Conservation (phyloP, 2,113 vertebrate genomes). For the Dromaius novaehollandiae region DNA sequence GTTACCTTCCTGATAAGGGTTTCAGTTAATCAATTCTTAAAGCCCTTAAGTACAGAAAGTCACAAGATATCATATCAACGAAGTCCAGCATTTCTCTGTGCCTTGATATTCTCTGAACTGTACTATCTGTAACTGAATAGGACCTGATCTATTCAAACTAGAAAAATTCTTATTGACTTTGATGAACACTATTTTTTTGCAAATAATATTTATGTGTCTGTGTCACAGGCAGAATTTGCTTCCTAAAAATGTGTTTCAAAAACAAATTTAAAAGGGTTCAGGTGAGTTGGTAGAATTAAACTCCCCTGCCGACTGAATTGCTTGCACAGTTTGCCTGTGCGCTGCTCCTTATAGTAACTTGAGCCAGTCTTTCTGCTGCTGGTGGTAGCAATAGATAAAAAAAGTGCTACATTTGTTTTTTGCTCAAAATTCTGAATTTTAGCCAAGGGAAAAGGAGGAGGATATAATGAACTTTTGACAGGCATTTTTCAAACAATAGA, state of each 20-base stretch:
- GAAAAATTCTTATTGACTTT: neutral
- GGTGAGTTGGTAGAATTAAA: constrained; percentile 24
- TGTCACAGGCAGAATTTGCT: neutral
- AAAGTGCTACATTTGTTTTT: neutral
- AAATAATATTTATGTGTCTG: neutral
- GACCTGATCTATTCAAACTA: neutral
- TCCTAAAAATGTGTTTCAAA: constrained; percentile 1
- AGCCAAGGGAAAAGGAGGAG: constrained; percentile 2
- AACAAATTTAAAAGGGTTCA: constrained; percentile 31
- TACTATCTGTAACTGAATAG: neutral
- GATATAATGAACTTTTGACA: constrained; percentile 39
- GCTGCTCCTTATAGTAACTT: neutral
- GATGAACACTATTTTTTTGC: neutral
- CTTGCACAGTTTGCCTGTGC: constrained; percentile 9
- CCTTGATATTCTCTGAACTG: constrained; percentile 37
- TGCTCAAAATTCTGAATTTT: constrained; percentile 27
- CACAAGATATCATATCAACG: constrained; percentile 56
- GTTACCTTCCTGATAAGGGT: constrained; percentile 54
- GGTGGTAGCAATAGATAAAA: neutral
- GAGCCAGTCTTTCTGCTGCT: neutral
- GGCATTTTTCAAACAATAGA: constrained; percentile 27
- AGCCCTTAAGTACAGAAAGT: constrained; percentile 55
- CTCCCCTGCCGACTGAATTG: constrained; percentile 2
- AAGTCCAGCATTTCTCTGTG: constrained; percentile 31
- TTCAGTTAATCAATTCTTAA: constrained; percentile 68